Conservation (phyloP, 2,888 invertebrate species). For the Trilocha varians region DNA sequence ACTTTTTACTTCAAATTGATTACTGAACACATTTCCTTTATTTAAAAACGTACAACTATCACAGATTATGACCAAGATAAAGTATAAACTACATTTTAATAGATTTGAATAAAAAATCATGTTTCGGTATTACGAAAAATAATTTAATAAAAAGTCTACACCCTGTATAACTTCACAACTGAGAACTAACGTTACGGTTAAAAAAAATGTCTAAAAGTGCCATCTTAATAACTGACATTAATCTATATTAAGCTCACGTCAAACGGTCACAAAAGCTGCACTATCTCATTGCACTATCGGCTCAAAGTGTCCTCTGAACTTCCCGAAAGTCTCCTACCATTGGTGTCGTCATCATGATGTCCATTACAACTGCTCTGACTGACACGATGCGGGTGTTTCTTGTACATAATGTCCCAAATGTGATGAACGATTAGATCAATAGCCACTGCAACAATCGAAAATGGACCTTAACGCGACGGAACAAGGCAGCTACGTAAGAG, state of each 20-base stretch:
- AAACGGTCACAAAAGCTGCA: constrained; percentile 9
- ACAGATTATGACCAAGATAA: too few species aligned
- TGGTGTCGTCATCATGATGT: constrained; percentile 42
- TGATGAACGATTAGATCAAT: constrained; percentile 99
- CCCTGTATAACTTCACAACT: too few species aligned
- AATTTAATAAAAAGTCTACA: too few species aligned
- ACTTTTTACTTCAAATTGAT: too few species aligned
- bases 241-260: background rate
- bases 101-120: too few species aligned
- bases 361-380: constrained; percentile 54
- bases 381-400: constrained; percentile 44
- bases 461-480: constrained; percentile 41
- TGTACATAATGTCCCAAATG: constrained; percentile 95
- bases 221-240: too few species aligned
- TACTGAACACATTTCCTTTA: too few species aligned
- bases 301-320: constrained; percentile 68
- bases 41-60: too few species aligned
- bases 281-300: constrained; percentile 43
- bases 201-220: too few species aligned
- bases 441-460: constrained; percentile 92
- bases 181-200: too few species aligned
- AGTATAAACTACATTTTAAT: too few species aligned
- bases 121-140: too few species aligned
- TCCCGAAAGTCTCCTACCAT: constrained; percentile 52
- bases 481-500: constrained; percentile 58